phyloP scores from a whole-genome alignment of 2,888 invertebrate species.

The Aporophyla lueneburgensis region DNA sequence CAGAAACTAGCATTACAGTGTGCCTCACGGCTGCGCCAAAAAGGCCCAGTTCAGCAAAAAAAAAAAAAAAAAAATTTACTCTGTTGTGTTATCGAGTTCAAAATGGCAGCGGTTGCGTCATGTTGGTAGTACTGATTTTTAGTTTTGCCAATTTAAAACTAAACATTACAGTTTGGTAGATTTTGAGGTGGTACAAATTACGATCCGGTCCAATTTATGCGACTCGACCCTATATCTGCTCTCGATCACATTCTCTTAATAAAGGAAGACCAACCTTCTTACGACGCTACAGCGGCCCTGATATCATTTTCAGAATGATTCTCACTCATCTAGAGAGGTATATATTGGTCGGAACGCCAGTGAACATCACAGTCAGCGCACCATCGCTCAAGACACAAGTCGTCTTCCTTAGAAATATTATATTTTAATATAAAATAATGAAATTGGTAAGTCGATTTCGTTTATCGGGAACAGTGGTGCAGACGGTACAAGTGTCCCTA shows the following conservation, averaged over 20 bases:
- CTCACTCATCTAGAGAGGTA: conserved; percentile 79
- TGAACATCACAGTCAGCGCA: conserved; percentile 82
- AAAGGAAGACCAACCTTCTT: conserved; percentile 78
- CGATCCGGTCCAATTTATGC: too few relatives aligned
- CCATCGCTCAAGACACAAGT: conserved; percentile 75
- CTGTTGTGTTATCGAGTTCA: too few relatives aligned
- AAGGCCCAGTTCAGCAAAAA: too few relatives aligned
- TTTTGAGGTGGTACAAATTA: too few relatives aligned
- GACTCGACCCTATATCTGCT: too few relatives aligned
- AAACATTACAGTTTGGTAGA: too few relatives aligned
- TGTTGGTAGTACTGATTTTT: too few relatives aligned
- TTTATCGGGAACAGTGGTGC: conserved; percentile 36
- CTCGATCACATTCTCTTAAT: conserved; percentile 74
- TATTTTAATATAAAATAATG: conserved; percentile 77
- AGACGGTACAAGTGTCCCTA: not conserved
- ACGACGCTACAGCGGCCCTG: conserved; percentile 79
- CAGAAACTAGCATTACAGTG: too few relatives aligned
- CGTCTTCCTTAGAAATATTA: conserved; percentile 71
- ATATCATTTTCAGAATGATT: conserved; percentile 85
- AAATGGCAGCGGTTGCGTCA: too few relatives aligned
- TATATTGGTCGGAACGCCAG: conserved; percentile 77
- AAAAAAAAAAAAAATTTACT: too few relatives aligned
- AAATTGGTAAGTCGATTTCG: conserved; percentile 86
- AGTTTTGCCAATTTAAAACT: too few relatives aligned
- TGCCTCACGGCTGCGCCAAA: too few relatives aligned